Base-by-base conservation (phyloP, 35 echinoderm and acorn worm species). In the Nesometra sesokonis region DNA sequence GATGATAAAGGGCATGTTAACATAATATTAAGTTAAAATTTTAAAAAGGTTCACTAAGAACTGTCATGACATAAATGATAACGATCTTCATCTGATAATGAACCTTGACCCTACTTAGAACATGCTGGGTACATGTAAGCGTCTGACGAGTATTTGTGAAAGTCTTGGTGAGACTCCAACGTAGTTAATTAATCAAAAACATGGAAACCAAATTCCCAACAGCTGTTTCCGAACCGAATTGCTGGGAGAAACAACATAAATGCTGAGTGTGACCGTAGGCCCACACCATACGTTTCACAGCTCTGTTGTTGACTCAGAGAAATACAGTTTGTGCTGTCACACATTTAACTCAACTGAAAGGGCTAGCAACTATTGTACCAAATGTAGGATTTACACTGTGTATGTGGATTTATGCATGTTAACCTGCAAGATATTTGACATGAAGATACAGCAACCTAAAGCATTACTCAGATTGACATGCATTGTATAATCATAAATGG, bases 121-220 rank as follows among this genome's bases (percentile, higher is more conserved):
- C 52, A 9, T 67, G 52, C 52, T 67, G 52, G 52, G 52, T 67
- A 9, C 9, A 17, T 67, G 52, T 19, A 67, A 67, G 52, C 23
- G 21, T 67, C 52, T 67, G 52, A 67, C 52, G 52, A 67, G 21
- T 67, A 19, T 67, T 67, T 67, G 52, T 67, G 52, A 67, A 67
- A 67, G 52, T 67, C 52, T 67, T 67, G 52, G 52, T 11, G 52
- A 67, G 52, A 67, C 52, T 67, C 52, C 52, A 19, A 67, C 52
- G 52, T 67, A 67, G 52, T 67, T 67, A 67, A 67, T 67, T 67
- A 67, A 67, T 67, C 52, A 67, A 67, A 67, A 67, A 67, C 52
- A 67, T 67, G 52, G 52, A 67, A 67, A 67, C 11, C 52, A 67
- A 67, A 67, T 67, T 67, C 52, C 23, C 8, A 67, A 67, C 52